Conservation (phyloP, 2,888 invertebrate species). For the Junonia oenone region DNA sequence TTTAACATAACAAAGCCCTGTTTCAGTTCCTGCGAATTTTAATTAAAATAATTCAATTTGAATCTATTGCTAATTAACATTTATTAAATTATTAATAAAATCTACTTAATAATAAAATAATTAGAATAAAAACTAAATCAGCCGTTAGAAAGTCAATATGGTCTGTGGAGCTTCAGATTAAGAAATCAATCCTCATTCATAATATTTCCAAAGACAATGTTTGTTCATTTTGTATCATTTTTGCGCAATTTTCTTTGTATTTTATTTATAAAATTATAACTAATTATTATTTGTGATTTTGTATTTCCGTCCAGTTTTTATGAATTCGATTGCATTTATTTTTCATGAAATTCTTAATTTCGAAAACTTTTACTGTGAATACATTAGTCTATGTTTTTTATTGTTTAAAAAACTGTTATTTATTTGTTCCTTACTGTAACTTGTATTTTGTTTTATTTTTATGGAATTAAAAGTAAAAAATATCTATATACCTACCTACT, state of each 20-base stretch:
- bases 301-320: conserved; percentile 24
- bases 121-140: no score
- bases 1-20: no score
- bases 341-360: not conserved
- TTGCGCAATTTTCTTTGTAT: not conserved
- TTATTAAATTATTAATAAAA: no score
- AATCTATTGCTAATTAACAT: no score
- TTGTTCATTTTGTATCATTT: not conserved
- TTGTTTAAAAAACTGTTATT: not conserved
- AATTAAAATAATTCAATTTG: no score
- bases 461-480: no score
- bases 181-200: not conserved
- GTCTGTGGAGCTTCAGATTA: no score
- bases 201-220: not conserved
- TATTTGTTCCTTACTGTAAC: not conserved
- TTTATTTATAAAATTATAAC: not conserved
- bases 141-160: no score
- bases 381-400: not conserved
- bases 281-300: conserved; percentile 22
- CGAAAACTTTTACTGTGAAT: not conserved
- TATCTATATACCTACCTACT: no score
- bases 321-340: conserved; percentile 17
- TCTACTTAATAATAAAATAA: not conserved
- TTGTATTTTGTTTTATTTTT: conserved; percentile 1
- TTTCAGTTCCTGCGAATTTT: no score